These are phyloP conservation scores for Parazoanthus darwini DNA, from an alignment of 92 coral and sea anemone species.

Conservation along the genomic window DNA sequence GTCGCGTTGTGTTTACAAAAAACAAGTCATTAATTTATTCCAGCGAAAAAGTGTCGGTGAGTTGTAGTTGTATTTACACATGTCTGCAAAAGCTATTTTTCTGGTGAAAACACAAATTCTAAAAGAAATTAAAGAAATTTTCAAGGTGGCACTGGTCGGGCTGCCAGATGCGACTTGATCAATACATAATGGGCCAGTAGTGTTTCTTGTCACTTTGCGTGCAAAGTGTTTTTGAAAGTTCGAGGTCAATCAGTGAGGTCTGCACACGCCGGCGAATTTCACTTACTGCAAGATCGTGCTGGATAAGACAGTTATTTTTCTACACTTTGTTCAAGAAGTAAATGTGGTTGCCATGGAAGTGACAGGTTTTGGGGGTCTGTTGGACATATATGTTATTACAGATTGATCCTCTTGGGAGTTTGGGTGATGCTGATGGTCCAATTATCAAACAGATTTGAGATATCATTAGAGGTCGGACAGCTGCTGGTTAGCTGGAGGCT, in stretches of 20 bases:
- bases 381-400: not conserved
- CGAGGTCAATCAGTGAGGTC: not conserved
- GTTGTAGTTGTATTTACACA: not conserved
- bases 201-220: too few relatives aligned
- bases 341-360: not conserved
- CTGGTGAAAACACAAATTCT: not conserved
- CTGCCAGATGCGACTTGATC: not conserved
- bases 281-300: not conserved
- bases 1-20: not conserved
- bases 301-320: not conserved
- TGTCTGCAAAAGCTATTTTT: not conserved
- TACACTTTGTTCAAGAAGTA: not conserved
- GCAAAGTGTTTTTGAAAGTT: not conserved
- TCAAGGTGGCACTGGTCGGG: not conserved
- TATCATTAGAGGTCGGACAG: not conserved
- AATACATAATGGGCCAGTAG: too few relatives aligned
- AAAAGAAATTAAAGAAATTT: not conserved
- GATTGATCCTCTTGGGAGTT: too few relatives aligned
- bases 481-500: conserved; percentile 22
- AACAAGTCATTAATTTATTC: conserved; percentile 11
- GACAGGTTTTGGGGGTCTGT: conserved; percentile 1
- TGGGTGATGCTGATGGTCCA: not conserved
- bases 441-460: too few relatives aligned
- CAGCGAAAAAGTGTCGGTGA: not conserved
- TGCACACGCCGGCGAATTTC: not conserved